Percentiles rank a stretch among this genome's conserved stretches.
phyloP scores from a whole-genome alignment of 2,888 invertebrate genomes.

The Harpalus rubripes region DNA sequence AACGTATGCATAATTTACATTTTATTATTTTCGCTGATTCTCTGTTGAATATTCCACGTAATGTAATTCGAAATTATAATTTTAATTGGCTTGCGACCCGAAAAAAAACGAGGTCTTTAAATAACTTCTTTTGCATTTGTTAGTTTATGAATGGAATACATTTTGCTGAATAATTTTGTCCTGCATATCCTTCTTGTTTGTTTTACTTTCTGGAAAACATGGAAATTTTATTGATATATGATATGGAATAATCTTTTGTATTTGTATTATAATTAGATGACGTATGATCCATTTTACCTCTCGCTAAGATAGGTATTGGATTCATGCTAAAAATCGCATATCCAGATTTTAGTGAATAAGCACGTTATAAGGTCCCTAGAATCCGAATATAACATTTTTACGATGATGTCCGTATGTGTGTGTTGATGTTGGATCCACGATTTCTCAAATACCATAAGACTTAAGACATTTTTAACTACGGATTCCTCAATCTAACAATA shows the following conservation, averaged over 20 bases:
- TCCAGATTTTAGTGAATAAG: no score
- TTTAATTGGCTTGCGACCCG: slow-evolving; percentile 13
- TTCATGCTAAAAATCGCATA: no score
- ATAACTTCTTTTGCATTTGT: slow-evolving; percentile 44
- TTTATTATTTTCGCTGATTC: slow-evolving; percentile 41
- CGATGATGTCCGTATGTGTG: no score
- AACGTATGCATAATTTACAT: slow-evolving; percentile 41
- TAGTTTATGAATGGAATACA: slow-evolving; percentile 20
- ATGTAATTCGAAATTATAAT: slow-evolving; percentile 45
- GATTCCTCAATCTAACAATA: no score
- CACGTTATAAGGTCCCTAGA: no score
- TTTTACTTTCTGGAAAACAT: slow-evolving; percentile 6
- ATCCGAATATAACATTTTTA: no score
- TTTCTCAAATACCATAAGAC: no score
- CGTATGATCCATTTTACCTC: no score
- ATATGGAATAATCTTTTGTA: neutral
- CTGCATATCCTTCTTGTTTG: neutral
- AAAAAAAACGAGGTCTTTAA: slow-evolving; percentile 32
- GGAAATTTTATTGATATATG: slow-evolving; percentile 1
- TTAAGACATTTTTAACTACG: no score
- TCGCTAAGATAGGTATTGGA: no score
- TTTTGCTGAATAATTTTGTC: slow-evolving; percentile 20
- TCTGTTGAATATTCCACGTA: slow-evolving; percentile 42
- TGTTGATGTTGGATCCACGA: no score
- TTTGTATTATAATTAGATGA: neutral